Conservation (phyloP, 30 jellyfish, hydroid and myxozoan species). For the Rhopilema esculentum region DNA sequence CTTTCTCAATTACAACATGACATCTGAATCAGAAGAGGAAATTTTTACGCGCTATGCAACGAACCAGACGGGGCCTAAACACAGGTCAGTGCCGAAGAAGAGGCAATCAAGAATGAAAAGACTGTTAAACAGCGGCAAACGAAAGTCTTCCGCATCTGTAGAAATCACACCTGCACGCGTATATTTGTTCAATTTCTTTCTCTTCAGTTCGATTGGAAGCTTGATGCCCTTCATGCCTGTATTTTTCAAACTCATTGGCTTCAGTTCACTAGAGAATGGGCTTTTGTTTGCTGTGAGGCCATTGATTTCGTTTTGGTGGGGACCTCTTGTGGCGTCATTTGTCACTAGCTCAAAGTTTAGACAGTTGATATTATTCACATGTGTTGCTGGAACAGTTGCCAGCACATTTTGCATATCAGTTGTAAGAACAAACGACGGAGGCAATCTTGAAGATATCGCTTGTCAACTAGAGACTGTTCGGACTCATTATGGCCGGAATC, state of each 20-base stretch:
- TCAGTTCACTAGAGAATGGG: slow-evolving; percentile 69
- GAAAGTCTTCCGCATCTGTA: neutral
- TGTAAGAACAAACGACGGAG: slow-evolving; percentile 57
- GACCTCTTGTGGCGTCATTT: slow-evolving; percentile 62
- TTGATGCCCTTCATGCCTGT: slow-evolving; percentile 80
- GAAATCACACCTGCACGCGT: slow-evolving; percentile 56
- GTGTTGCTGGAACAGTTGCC: slow-evolving; percentile 73
- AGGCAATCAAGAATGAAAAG: neutral
- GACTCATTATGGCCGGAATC: neutral
- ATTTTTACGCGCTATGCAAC: slow-evolving; percentile 29
- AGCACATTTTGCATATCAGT: slow-evolving; percentile 66
- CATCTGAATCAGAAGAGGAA: slow-evolving; percentile 40
- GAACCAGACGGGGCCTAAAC: neutral
- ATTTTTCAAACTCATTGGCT: slow-evolving; percentile 70
- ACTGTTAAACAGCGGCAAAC: neutral
- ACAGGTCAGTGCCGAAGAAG: slow-evolving; percentile 11
- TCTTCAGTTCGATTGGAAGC: slow-evolving; percentile 64
- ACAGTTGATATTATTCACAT: slow-evolving; percentile 41
- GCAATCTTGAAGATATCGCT: slow-evolving; percentile 26
- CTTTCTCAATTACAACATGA: neutral
- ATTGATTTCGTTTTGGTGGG: slow-evolving; percentile 79
- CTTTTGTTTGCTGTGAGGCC: slow-evolving; percentile 57
- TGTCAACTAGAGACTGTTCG: neutral
- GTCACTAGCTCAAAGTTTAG: slow-evolving; percentile 43
- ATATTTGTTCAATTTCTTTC: slow-evolving; percentile 67